Evolutionary conservation across 1,140 invertebrate genomes (phyloP).

Genomic region (Musca domestica): DNA sequence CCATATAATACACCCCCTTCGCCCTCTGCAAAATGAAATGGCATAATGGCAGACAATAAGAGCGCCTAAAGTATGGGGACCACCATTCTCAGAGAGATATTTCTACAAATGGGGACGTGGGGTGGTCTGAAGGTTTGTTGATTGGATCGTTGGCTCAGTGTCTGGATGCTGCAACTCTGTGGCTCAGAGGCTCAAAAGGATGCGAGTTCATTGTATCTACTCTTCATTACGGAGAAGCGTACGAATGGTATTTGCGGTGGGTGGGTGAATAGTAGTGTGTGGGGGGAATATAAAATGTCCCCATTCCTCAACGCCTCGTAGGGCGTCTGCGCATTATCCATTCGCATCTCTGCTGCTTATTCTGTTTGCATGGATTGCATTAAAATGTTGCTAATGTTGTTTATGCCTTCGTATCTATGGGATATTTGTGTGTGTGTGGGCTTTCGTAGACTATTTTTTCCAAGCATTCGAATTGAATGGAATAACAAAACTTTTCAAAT

Average conservation of each 20-base stretch:
- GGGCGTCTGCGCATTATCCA: conserved; percentile 11
- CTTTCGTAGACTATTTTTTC: too few species aligned
- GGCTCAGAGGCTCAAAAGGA: background rate
- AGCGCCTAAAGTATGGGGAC: too few species aligned
- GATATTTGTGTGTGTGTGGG: too few species aligned
- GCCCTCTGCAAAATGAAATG: too few species aligned
- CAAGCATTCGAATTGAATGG: too few species aligned
- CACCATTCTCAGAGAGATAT: too few species aligned
- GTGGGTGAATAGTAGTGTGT: too few species aligned
- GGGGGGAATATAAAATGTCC: background rate
- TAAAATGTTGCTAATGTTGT: conserved; percentile 5
- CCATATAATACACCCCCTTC: too few species aligned
- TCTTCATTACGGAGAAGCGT: background rate
- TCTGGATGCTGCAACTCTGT: background rate
- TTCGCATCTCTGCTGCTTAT: background rate
- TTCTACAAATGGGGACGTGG: too few species aligned
- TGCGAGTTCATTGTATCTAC: conserved; percentile 18
- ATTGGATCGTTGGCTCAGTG: background rate
- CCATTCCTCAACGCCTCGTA: background rate
- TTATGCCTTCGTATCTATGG: too few species aligned
- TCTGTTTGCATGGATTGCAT: background rate
- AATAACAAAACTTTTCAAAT: too few species aligned
- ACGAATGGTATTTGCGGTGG: background rate
- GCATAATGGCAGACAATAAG: too few species aligned
- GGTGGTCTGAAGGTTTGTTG: background rate